Evolutionary conservation across 2,113 vertebrate species (phyloP).

Genomic region (Planiliza haematocheilus): DNA sequence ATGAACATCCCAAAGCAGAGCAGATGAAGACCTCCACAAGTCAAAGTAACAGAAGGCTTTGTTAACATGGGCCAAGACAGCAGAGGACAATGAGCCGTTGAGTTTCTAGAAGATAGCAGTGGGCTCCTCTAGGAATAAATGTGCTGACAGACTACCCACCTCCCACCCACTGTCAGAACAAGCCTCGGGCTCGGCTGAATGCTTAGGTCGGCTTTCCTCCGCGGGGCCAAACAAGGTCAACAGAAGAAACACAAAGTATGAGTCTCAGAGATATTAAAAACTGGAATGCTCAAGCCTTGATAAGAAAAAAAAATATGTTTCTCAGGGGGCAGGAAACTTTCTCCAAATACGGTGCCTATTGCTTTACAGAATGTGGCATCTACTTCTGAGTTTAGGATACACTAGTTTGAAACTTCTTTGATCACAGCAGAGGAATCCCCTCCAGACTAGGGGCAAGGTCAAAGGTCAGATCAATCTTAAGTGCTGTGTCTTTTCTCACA

Average conservation of each 20-base stretch:
- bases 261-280: constrained; percentile 48
- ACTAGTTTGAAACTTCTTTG: background rate
- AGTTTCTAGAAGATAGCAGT: constrained; percentile 52
- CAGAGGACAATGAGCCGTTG: constrained; percentile 73
- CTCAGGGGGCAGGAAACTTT: background rate
- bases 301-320: constrained; percentile 15
- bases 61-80: constrained; percentile 51
- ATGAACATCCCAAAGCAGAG: constrained; percentile 6
- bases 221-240: constrained; percentile 64
- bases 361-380: background rate
- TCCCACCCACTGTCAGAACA: constrained; percentile 69
- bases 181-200: constrained; percentile 62
- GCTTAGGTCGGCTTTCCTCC: constrained; percentile 58
- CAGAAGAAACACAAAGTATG: constrained; percentile 43
- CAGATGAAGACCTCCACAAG: constrained; percentile 27
- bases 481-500: background rate
- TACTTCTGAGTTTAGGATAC: background rate
- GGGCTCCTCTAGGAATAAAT: constrained; percentile 69
- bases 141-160: constrained; percentile 76
- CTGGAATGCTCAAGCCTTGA: constrained; percentile 26
- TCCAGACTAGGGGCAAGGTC: background rate
- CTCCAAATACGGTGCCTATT: background rate
- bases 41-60: constrained; percentile 55
- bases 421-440: background rate
- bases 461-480: constrained; percentile 13